These are phyloP conservation scores for Platycercus adscitus DNA, from an alignment of 2,113 vertebrate genomes.

Conservation along the genomic window DNA sequence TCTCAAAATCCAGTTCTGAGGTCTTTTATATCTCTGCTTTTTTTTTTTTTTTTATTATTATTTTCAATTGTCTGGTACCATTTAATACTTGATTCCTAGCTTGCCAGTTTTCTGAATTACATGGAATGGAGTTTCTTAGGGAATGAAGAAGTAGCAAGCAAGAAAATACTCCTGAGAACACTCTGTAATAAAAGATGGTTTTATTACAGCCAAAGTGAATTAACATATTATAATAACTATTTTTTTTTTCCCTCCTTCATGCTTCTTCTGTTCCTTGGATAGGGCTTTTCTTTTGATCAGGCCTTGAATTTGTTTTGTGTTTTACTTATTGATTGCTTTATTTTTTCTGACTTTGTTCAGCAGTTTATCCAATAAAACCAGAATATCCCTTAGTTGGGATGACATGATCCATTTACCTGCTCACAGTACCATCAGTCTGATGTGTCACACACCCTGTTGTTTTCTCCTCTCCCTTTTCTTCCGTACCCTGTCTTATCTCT, in stretches of 20 bases:
- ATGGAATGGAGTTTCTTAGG: not conserved
- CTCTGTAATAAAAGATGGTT: not conserved
- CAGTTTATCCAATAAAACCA: not conserved
- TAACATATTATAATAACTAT: not conserved
- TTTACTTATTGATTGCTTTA: not conserved
- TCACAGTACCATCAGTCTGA: not conserved
- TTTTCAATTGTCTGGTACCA: not conserved
- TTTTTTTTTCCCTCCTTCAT: not conserved
- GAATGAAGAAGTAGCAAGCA: not conserved
- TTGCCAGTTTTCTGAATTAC: not conserved
- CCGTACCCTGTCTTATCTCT: not conserved
- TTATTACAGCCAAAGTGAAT: conserved; percentile 3
- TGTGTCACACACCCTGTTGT: not conserved
- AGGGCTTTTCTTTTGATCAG: not conserved
- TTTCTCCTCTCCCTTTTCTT: not conserved
- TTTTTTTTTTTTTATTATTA: not conserved
- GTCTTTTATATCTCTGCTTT: not conserved
- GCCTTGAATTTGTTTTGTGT: not conserved
- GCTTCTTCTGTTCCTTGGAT: not conserved
- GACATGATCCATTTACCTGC: not conserved
- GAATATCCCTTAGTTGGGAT: not conserved
- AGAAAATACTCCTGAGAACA: conserved; percentile 3
- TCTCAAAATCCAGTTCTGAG: not conserved
- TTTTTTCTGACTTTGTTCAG: not conserved
- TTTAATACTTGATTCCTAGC: not conserved